Base-by-base conservation (phyloP, 2,797 vertebrate species). In the Orientallactaga sibirica region DNA sequence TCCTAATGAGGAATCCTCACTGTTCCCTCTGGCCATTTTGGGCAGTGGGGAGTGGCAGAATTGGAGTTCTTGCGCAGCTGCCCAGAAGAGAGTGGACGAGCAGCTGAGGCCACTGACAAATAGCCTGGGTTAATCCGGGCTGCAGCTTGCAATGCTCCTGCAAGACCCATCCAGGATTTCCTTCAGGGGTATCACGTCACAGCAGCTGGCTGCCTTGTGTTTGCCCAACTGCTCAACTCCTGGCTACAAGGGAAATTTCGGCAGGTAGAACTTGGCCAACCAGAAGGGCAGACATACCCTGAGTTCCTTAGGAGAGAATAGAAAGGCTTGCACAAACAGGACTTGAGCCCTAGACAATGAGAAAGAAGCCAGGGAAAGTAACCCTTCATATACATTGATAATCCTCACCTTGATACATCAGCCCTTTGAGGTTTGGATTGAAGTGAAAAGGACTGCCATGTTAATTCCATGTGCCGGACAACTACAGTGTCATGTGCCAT, bases 161-260 rank as follows among this genome's bases (percentile, higher is more conserved):
- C 78, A 93, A 88, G 75, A 91, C 90, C 20, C 15, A 62, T 93
- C 89, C 85, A 93, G 96, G 92, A 94, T 94, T 96, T 96, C 95
- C 93, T 97, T 94, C 92, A 90, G 86, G 80, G 85, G 95, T 91
- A 92, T 96, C 94, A 79, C 55, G 94, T 96, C 94, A 75, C 91
- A 81, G 96, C 94, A 93, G 92, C 92, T 95, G 95, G 96, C 91
- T 93, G 92, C 25, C 64, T 91, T 78, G 84, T 75, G 78, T 88
- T 86, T 89, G 93, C 95, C 95, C 94, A 90, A 96, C 73, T 75
- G 78, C 91, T 93, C 92, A 91, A 96, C 61, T 94, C 68, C 14
- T 92, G 86, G 52, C 74, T 84, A 19, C 74, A 55, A 33, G 86
- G 92, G 81, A 93, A 94, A 85, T 86, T 92, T 95, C 92, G 62